These are phyloP conservation scores for Caenorhabditis elegans DNA, from an alignment of 1,140 invertebrate species.

Conservation along the genomic window WBcel235 BX284602.5:643001-643500, in stretches of 20 bases:
- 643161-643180: slow-evolving; percentile 67
- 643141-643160: slow-evolving; percentile 88
- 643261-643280: slow-evolving; percentile 39
- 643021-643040: no score
- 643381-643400: slow-evolving; percentile 95
- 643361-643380: slow-evolving; percentile 99
- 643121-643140: slow-evolving; percentile 87
- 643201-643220: slow-evolving; percentile 89
- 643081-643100: slow-evolving; percentile 94
- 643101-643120: slow-evolving; percentile 92
- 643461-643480: no score
- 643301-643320: slow-evolving; percentile 48
- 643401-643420: slow-evolving; percentile 77
- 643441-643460: no score
- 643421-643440: slow-evolving; percentile 41
- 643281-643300: slow-evolving; percentile 38
- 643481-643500: no score
- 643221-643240: slow-evolving; percentile 68
- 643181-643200: slow-evolving; percentile 86
- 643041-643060: no score
- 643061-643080: no score
- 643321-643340: slow-evolving; percentile 60
- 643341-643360: slow-evolving; percentile 75
- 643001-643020: no score
- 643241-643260: neutral